Evolutionary conservation across 1,140 invertebrate genomes (phyloP), one percentile per base, ranked within the genome.

Genomic region (Drosophila mauritiana): DNA sequence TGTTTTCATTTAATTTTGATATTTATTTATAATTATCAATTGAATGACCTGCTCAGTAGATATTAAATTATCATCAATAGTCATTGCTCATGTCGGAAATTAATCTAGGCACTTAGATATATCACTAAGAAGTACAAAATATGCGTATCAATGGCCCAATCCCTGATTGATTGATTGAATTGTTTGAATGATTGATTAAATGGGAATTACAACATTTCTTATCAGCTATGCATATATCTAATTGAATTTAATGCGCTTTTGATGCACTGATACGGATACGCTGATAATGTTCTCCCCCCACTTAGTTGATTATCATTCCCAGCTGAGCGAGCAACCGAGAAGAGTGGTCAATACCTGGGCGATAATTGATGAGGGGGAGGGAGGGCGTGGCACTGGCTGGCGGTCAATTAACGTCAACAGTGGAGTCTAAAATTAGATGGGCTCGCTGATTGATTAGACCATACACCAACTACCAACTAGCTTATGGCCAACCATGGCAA

Each of bases 371-470:
- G 68, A 42, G 31, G 31, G 31, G 31, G 48, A 42, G 51, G 52
- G 39, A 3, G 31, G 31, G 27, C 15, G 48, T 17, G 54, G 20
- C 34, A 37, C 59, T 8, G 64, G 48, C 51, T 48, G 67, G 51
- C 64, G 72, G 42, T 83, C 76, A 83, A 73, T 80, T 80, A 85
- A 73, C 49, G 70, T 75, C 74, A 65, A 61, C 55, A 40, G 39
- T 40, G 43, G 27, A 39, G 52, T 31, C 42, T 78, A 85, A 74
- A 78, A 73, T 79, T 85, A 82, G 58, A 79, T 34, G 45, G 36
- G 37, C 17, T 37, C 45, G 25, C 55, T 86, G 64, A 81, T 83
- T 61, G 78, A 83, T 83, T 83, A 59, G 40, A 40, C 45, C 61
- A 53, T 52, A 49, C 5, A 25, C 51, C 55, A 54, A 53, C 17